phyloP scores from a whole-genome alignment of 2,888 invertebrate species.

The Xylota sylvarum region DNA sequence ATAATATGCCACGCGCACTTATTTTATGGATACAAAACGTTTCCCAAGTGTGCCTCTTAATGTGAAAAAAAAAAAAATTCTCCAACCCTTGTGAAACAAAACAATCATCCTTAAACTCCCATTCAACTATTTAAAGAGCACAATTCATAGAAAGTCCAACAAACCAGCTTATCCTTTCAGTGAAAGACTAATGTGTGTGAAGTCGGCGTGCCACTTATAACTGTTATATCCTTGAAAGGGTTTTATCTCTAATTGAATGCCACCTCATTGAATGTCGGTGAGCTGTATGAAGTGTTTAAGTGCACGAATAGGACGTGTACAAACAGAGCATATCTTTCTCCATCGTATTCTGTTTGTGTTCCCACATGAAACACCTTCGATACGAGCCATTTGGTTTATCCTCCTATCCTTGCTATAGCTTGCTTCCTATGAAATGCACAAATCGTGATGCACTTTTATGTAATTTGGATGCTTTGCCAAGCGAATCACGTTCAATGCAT shows the following conservation, averaged over 20 bases:
- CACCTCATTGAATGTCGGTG: slow-evolving; percentile 14
- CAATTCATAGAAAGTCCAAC: not conserved
- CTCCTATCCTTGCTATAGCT: not conserved
- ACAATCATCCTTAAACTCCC: too few relatives aligned
- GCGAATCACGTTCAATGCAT: slow-evolving; percentile 24
- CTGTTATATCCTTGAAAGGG: slow-evolving; percentile 32
- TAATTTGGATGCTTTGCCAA: slow-evolving; percentile 11
- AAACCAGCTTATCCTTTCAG: not conserved
- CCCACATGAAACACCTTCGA: not conserved
- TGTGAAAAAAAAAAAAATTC: too few relatives aligned
- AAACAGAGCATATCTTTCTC: slow-evolving; percentile 16
- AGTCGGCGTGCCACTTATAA: slow-evolving; percentile 5
- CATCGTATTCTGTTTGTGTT: slow-evolving; percentile 4
- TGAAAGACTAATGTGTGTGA: not conserved
- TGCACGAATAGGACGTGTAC: slow-evolving; percentile 14
- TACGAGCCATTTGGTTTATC: not conserved
- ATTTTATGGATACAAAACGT: too few relatives aligned
- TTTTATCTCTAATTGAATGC: slow-evolving; percentile 54
- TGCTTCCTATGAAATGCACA: slow-evolving; percentile 12
- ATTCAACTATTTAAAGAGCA: too few relatives aligned
- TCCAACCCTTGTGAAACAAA: too few relatives aligned
- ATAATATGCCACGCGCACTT: too few relatives aligned
- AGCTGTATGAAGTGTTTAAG: slow-evolving; percentile 2
- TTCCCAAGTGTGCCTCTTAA: too few relatives aligned
- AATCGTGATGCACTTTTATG: slow-evolving; percentile 35